Evolutionary conservation across 2,113 vertebrate species (phyloP).

Genomic region (Epinephelus fuscoguttatus): DNA sequence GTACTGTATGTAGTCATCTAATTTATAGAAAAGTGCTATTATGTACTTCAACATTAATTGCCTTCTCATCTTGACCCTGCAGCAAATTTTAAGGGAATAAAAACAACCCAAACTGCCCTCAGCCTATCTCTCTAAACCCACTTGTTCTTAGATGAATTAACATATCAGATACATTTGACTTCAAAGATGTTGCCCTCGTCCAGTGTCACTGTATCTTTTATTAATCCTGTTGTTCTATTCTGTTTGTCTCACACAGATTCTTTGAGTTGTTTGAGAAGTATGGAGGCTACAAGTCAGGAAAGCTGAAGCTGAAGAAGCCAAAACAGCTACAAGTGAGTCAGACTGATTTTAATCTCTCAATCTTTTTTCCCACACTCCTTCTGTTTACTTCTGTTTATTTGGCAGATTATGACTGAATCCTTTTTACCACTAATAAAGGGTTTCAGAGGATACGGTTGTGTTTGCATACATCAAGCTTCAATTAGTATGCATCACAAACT

Average conservation of each 20-base stretch:
- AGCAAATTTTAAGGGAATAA: background rate
- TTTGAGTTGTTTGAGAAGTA: conserved; percentile 96
- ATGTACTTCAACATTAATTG: background rate
- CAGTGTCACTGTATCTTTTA: background rate
- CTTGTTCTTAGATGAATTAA: background rate
- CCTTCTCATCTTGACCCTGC: background rate
- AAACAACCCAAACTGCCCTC: background rate
- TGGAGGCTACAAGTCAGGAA: conserved; percentile 95
- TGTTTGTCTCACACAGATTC: conserved; percentile 85
- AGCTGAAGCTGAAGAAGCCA: conserved; percentile 96
- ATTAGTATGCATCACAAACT: background rate
- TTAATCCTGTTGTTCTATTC: background rate
- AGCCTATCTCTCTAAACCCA: background rate
- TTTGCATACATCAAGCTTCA: background rate
- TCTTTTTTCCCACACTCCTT: background rate
- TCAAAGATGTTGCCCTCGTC: background rate
- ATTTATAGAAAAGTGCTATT: background rate
- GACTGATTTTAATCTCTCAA: background rate
- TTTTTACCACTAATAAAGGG: conserved; percentile 13
- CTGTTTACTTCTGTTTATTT: background rate
- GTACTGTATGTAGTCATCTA: background rate
- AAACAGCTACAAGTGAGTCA: conserved; percentile 94
- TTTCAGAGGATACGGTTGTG: background rate
- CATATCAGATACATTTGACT: background rate
- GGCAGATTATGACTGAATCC: conserved; percentile 5